Evolutionary conservation across 2,113 vertebrate species (phyloP), one percentile per base, ranked within the genome.

Genomic region (Scomber scombrus): DNA sequence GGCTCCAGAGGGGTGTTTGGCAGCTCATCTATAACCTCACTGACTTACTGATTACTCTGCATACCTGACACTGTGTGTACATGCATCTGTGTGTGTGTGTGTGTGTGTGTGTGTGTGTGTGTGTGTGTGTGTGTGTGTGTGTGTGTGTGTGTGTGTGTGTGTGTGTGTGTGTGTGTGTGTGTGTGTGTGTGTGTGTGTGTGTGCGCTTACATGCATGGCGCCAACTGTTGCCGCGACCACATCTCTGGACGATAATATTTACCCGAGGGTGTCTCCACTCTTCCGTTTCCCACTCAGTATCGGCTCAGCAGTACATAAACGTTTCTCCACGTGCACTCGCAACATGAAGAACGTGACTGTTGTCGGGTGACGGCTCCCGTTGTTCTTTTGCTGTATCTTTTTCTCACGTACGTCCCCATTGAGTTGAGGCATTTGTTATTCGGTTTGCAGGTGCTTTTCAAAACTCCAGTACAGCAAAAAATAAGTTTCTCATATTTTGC

Each of bases 21-120:
- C 78, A 79, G 68, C 49, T 89, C 62, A 62, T 86, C 79, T 65
- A 80, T 85, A 89, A 86, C 78, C 54, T 68, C 29, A n/a, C 43
- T 71, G 31, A 6, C 46, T 61, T 71, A 29, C 71, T 69, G 57
- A 74, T 76, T 78, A 63, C 51, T 29, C 55, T 52, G 43, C 18
- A 54, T 80, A 81, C 54, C 70, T 67, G 74, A 71, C 58, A 72
- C n/a, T 63, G 34, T 46, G 31, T 75, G 13, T 19, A n/a, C 21
- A 18, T 77, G 14, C 11, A 31, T 71, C 2, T 31, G 13, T 49
- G 56, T 19, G 46, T 51, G 18, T 16, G 47, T 40, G 12, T 31
- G 14, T 9, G 51, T 3, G n/a, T 58, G 23, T 40, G 34, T 40
- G 34, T 40, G 34, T 9, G 8, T 9, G 34, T 9, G 23, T 23